Evolutionary conservation across 2,888 invertebrate species (phyloP).

Genomic region (Stomorhina lunata): DNA sequence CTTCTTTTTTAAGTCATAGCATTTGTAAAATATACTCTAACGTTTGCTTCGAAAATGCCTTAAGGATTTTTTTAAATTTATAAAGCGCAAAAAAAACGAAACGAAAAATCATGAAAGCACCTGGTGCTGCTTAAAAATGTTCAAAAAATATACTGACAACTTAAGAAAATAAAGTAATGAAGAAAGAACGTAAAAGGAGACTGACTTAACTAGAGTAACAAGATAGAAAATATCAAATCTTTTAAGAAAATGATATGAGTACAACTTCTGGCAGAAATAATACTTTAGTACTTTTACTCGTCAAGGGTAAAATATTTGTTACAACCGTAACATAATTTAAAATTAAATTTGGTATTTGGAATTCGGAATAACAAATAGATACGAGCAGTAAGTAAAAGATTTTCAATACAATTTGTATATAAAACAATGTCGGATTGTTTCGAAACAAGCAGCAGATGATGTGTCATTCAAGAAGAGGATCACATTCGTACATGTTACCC

Average conservation of each 20-base stretch:
- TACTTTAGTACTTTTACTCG: background rate
- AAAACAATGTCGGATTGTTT: conserved; percentile 27
- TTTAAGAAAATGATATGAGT: conserved; percentile 36
- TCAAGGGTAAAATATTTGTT: background rate
- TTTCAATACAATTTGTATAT: conserved; percentile 27
- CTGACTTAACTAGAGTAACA: background rate
- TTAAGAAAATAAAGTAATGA: background rate
- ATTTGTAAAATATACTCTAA: conserved; percentile 2
- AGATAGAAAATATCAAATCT: conserved; percentile 22
- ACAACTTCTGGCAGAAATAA: too few relatives aligned
- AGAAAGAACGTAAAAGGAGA: background rate
- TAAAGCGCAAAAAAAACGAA: conserved; percentile 11
- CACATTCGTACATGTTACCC: background rate
- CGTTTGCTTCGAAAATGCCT: conserved; percentile 22
- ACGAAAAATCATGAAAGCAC: conserved; percentile 51
- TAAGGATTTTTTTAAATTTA: conserved; percentile 43
- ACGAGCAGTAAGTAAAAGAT: background rate
- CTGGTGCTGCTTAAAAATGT: conserved; percentile 39
- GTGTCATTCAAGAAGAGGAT: background rate
- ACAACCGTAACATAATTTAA: conserved; percentile 26
- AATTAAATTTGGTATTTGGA: conserved; percentile 40
- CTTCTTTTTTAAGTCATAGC: background rate
- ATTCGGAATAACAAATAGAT: background rate
- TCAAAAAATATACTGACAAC: background rate
- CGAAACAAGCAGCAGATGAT: conserved; percentile 21